Evolutionary conservation across 1,140 invertebrate genomes (phyloP), one percentile per base, ranked within the genome.

Genomic region (Pseudachorutes palmiensis): DNA sequence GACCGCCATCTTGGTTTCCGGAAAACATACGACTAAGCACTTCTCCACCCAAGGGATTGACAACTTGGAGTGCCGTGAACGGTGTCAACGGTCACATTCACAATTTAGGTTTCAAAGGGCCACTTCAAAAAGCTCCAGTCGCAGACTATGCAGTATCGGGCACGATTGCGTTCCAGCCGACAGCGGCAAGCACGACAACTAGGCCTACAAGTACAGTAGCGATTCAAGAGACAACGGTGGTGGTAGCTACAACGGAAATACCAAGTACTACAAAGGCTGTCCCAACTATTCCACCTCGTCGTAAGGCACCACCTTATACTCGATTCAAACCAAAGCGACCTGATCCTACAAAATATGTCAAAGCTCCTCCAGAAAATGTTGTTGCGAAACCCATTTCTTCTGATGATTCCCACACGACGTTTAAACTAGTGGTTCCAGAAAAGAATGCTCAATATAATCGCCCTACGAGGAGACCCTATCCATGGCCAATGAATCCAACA

Each of bases 31-130:
- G 51, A 32, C 33, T 29, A n/a, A 48, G 9, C 5, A 51, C 70
- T 30, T 70, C 72, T 26, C 71, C 72, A 16, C 72, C 72, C 1
- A 74, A 74, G 65, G 72, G 72, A 16, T 49, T 74, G 41, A 71
- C 70, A 19, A 74, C 72, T 3, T 74, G 72, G 72, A 74, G 72
- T 58, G 72, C 62, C 1, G 68, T 74, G 1, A 67, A 70, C 24
- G 57, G 66, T 24, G 45, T 48, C 24, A 51, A 32, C 16, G 12
- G 9, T n/a, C 12, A 24, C 3, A 57, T 57, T 5, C 14, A n/a
- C 14, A 57, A 57, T 24, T 12, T 12, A 12, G 59, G 59, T 12
- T 49, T 55, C 30, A 72, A 69, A 62, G 72, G 66, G 16, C 59
- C 70, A 3, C 55, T 64, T 19, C 66, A 70, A 41, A 67, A 66